Evolutionary conservation across 2,888 invertebrate genomes (phyloP).

Genomic region (Phengaris arion): DNA sequence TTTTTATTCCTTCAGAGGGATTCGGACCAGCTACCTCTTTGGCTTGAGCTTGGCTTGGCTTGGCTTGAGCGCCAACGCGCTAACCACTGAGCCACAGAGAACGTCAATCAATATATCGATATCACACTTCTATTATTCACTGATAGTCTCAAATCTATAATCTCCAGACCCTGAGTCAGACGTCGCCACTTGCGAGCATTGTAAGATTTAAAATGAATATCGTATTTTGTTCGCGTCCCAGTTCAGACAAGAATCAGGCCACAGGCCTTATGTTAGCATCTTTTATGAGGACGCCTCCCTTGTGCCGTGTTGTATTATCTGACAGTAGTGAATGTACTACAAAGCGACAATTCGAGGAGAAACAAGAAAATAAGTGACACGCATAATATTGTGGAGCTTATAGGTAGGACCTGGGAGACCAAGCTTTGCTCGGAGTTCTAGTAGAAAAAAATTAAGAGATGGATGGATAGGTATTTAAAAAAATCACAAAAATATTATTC

Average conservation of each 20-base stretch:
- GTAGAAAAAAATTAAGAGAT: no score
- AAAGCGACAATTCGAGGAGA: slow-evolving; percentile 2
- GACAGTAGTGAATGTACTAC: not conserved
- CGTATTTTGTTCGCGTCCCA: slow-evolving; percentile 43
- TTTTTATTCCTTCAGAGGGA: no score
- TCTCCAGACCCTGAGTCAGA: not conserved
- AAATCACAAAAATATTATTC: no score
- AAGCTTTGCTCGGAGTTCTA: no score
- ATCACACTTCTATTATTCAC: not conserved
- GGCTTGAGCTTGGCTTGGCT: no score
- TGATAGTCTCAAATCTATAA: slow-evolving; percentile 1
- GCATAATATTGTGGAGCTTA: not conserved
- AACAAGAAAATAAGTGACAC: slow-evolving; percentile 1
- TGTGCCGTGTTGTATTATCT: slow-evolving; percentile 15
- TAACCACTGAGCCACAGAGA: no score
- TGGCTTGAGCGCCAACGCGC: no score
- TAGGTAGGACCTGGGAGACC: no score
- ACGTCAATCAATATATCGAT: not conserved
- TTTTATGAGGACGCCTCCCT: slow-evolving; percentile 45
- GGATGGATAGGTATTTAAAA: no score
- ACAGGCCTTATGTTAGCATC: slow-evolving; percentile 44
- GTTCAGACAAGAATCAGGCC: slow-evolving; percentile 46
- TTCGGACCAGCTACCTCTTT: no score
- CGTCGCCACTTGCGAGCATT: not conserved
- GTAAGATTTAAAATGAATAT: slow-evolving; percentile 43